These are phyloP conservation scores for Scolopax rusticola DNA, from an alignment of 2,797 vertebrate species.

Conservation along the genomic window DNA sequence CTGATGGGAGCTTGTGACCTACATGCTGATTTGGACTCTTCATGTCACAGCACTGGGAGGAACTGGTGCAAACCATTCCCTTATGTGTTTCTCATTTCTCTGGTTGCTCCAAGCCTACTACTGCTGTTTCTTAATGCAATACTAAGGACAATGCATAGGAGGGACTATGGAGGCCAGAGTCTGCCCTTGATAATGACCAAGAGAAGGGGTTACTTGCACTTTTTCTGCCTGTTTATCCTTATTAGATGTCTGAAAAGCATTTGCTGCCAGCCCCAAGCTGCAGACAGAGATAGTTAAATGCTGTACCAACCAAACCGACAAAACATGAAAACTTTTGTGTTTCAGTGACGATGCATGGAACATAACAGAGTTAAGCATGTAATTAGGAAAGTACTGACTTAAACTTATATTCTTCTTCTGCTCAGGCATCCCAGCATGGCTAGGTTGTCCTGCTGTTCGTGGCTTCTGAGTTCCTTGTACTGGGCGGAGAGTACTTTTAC, in stretches of 20 bases:
- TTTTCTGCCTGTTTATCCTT: background rate
- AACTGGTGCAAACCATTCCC: background rate
- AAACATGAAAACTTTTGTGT: conserved; percentile 1
- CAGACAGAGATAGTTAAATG: conserved; percentile 10
- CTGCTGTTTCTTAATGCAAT: background rate
- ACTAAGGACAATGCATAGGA: background rate
- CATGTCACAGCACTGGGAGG: background rate
- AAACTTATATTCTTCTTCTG: background rate
- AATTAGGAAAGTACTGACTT: conserved; percentile 9
- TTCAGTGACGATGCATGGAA: background rate
- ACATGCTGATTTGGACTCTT: background rate
- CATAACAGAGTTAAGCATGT: background rate
- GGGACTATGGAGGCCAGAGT: background rate
- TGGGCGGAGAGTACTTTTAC: background rate
- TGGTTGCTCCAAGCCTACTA: background rate
- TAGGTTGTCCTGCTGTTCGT: background rate
- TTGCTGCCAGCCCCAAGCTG: background rate
- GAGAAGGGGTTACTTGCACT: background rate
- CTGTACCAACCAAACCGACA: conserved; percentile 26
- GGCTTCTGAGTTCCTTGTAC: background rate
- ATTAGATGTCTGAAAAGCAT: background rate
- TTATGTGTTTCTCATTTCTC: background rate
- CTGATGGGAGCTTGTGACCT: background rate
- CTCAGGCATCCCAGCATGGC: background rate
- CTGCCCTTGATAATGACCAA: background rate